Conservation (phyloP, 1,140 invertebrate genomes). For the Aphaenogaster floridana region DNA sequence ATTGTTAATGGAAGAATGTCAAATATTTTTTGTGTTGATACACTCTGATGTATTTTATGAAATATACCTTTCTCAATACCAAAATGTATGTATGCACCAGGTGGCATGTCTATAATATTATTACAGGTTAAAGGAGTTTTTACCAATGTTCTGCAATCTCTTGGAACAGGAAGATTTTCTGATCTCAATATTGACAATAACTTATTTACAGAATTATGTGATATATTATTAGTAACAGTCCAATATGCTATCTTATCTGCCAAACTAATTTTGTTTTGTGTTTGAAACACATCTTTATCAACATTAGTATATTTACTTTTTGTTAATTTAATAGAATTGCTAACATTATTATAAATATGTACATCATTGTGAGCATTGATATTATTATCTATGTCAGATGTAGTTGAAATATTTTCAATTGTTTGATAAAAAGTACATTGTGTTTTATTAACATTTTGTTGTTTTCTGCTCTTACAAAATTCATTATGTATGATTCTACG, state of each 20-base stretch:
- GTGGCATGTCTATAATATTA: conserved; percentile 11
- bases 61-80: conserved; percentile 6
- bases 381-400: too few relatives aligned
- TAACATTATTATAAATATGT: too few relatives aligned
- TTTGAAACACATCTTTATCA: too few relatives aligned
- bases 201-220: neutral
- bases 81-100: conserved; percentile 22
- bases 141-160: conserved; percentile 22
- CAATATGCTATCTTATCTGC: neutral
- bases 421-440: too few relatives aligned
- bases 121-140: neutral
- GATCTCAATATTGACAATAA: conserved; percentile 24
- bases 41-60: neutral
- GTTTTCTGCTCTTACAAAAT: too few relatives aligned
- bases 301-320: too few relatives aligned
- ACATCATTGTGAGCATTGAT: too few relatives aligned
- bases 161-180: conserved; percentile 12
- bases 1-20: conserved; percentile 5
- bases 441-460: too few relatives aligned
- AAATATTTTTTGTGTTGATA: neutral
- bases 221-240: conserved; percentile 15
- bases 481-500: too few relatives aligned
- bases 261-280: too few relatives aligned
- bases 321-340: too few relatives aligned
- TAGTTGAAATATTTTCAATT: too few relatives aligned